These are phyloP conservation scores for Coccyzus lansbergi DNA, from an alignment of 2,797 vertebrate genomes.

Conservation along the genomic window DNA sequence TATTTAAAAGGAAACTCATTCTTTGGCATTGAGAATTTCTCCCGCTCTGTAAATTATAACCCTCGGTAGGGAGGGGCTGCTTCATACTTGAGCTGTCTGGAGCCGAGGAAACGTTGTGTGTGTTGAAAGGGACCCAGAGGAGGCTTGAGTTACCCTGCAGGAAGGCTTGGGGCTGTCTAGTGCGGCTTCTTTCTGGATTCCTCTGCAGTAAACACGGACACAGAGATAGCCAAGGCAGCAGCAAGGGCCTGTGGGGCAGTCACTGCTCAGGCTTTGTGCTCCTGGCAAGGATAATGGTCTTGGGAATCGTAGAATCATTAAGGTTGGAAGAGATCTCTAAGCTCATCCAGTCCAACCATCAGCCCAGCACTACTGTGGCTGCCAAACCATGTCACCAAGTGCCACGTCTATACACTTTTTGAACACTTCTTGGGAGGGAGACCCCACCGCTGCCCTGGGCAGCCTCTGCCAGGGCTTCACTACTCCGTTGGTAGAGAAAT, in stretches of 20 bases:
- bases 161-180: background rate
- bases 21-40: conserved; percentile 35
- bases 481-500: too few species aligned
- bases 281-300: background rate
- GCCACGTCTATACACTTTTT: too few species aligned
- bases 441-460: too few species aligned
- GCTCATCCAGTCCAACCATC: too few species aligned
- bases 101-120: background rate
- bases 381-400: too few species aligned
- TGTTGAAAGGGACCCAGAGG: background rate
- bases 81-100: background rate
- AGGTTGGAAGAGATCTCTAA: too few species aligned
- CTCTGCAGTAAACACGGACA: background rate
- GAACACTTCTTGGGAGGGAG: too few species aligned
- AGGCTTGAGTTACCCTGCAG: background rate
- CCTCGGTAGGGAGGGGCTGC: conserved; percentile 15
- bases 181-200: background rate
- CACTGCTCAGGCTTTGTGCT: background rate
- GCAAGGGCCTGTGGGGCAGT: background rate
- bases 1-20: conserved; percentile 19
- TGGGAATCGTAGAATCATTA: background rate
- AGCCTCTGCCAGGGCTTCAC: too few species aligned
- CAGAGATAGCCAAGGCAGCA: background rate
- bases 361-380: too few species aligned
- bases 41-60: conserved; percentile 25